Percentiles rank a stretch among this genome's conserved stretches.
phyloP scores from a whole-genome alignment of 2,113 vertebrate genomes.

The Periophthalmus modestus region DNA sequence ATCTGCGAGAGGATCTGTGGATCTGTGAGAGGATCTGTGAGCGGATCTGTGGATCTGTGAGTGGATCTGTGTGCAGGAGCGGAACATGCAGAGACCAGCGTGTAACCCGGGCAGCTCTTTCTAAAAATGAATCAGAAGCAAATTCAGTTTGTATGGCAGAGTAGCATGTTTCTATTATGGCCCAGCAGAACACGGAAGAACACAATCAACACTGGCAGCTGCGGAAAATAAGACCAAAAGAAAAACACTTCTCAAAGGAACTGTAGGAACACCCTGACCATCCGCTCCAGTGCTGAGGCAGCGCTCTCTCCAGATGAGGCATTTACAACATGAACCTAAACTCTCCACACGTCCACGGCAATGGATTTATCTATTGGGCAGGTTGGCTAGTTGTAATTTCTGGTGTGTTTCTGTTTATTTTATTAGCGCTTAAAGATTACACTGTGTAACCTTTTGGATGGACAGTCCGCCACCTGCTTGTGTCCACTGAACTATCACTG shows the following conservation, averaged over 20 bases:
- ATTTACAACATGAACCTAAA: not conserved
- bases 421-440: too few relatives aligned
- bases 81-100: constrained; percentile 40
- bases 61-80: constrained; percentile 20
- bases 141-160: constrained; percentile 43
- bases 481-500: too few relatives aligned
- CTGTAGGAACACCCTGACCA: constrained; percentile 13
- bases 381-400: too few relatives aligned
- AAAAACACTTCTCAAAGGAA: constrained; percentile 29
- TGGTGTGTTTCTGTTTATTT: too few relatives aligned
- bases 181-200: constrained; percentile 28
- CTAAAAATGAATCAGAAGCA: constrained; percentile 41
- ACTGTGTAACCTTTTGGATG: too few relatives aligned
- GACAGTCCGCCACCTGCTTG: too few relatives aligned
- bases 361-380: not conserved
- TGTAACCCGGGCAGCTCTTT: constrained; percentile 34
- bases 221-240: not conserved
- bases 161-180: constrained; percentile 34
- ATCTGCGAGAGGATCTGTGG: too few relatives aligned
- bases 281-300: constrained; percentile 21
- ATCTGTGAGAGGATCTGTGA: constrained; percentile 5
- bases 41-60: constrained; percentile 23
- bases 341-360: not conserved
- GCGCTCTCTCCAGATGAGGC: constrained; percentile 4
- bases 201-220: constrained; percentile 26